Percentiles rank a stretch among this genome's conserved stretches.
Conservation (phyloP, 2,113 vertebrate species). For the Dromiciops gliroides region DNA sequence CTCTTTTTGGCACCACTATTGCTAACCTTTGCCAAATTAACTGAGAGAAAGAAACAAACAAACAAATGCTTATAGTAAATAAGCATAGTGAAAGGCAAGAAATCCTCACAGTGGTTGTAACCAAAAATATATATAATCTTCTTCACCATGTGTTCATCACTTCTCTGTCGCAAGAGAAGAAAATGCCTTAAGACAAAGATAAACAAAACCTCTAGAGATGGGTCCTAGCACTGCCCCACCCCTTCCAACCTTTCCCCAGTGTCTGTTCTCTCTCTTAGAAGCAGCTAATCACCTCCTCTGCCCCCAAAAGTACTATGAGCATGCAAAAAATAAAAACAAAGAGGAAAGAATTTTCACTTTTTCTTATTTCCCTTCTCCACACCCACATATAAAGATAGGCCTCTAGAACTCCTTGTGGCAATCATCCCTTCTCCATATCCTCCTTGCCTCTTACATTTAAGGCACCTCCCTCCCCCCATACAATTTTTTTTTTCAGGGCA, state of each 20-base stretch:
- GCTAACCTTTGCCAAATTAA: not conserved
- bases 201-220: not conserved
- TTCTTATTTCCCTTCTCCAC: too few relatives aligned
- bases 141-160: not conserved
- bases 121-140: not conserved
- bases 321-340: too few relatives aligned
- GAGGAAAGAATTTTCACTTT: too few relatives aligned
- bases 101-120: not conserved
- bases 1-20: not conserved
- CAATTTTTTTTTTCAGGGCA: too few relatives aligned
- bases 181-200: not conserved
- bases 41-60: not conserved
- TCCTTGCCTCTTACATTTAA: too few relatives aligned
- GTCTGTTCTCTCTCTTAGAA: too few relatives aligned
- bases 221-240: not conserved
- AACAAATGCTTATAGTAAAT: not conserved
- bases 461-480: too few relatives aligned
- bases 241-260: not conserved
- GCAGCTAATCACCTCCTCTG: too few relatives aligned
- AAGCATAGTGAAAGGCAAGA: not conserved
- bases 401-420: too few relatives aligned
- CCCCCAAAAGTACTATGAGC: too few relatives aligned
- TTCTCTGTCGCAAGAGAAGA: not conserved
- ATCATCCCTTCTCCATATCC: too few relatives aligned
- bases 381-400: too few relatives aligned